Evolutionary conservation across 1,140 invertebrate genomes (phyloP), one percentile per base, ranked within the genome.

Genomic region (Chrysomallon squamiferum): DNA sequence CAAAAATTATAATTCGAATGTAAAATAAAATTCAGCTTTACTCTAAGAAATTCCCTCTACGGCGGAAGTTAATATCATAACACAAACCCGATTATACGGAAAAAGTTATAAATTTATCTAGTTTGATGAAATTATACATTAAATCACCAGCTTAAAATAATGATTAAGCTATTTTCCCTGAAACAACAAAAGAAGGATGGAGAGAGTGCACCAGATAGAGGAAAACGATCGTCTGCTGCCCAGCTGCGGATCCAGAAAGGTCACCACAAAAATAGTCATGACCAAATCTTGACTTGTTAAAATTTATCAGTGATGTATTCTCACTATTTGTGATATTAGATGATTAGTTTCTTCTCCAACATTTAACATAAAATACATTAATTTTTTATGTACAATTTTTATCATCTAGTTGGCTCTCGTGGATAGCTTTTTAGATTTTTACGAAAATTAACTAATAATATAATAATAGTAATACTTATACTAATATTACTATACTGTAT

Each of bases 141-240:
- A 38, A 7, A 38, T 38, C 35, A 38, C 35, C 15, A 38, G 35
- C 35, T 54, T 45, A 54, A 33, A 41, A 84, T 47, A 60, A 97
- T 98, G 96, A 97, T 98, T 86, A 97, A 97, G 90, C 90, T 98
- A 87, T 98, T 97, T 90, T 96, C 95, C 61, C 88, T 97, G 79
- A 98, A 97, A 89, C 94, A 97, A 89, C 94, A 96, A 87, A 96
- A 96, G 89, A 97, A 97, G 89, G 95, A 97, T 90, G 95, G 95
- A 73, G 93, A 92, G 33, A 78, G 74, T 80, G 90, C 90, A 62
- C 90, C 72, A 30, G 75, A 87, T 89, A 71, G 72, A 66, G 90
- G 68, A 91, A 89, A 77, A 67, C 93, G 94, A 86, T 92, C 95
- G 61, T 96, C 95, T 64, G 95, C 96, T 75, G 96, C 96, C 63